Conservation (phyloP, 2,797 vertebrate genomes). For the Oryzias dopingdopingensis region DNA sequence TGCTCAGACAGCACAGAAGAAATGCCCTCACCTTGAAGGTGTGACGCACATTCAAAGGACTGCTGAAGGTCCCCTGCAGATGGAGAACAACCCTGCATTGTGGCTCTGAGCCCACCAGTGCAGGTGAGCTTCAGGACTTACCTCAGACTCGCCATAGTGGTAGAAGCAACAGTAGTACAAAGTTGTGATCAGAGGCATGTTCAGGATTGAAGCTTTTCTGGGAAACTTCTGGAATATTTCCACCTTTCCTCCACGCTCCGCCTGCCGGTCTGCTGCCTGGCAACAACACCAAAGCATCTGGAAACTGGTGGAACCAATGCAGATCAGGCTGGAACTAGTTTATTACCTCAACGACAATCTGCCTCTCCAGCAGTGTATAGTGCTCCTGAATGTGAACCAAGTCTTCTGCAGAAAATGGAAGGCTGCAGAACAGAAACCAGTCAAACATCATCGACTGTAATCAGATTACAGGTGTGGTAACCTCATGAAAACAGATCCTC, state of each 20-base stretch:
- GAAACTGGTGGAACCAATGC: background rate
- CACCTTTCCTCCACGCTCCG: constrained; percentile 80
- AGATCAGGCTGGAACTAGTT: no score
- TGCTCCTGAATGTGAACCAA: constrained; percentile 87
- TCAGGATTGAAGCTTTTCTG: constrained; percentile 89
- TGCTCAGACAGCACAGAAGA: background rate
- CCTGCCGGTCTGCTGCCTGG: constrained; percentile 84
- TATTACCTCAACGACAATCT: constrained; percentile 93
- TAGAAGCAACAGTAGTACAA: constrained; percentile 96
- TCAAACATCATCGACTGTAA: background rate
- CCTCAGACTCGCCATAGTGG: constrained; percentile 90
- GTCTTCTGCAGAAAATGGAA: constrained; percentile 89
- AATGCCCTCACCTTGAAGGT: constrained; percentile 86
- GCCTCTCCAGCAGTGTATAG: constrained; percentile 90
- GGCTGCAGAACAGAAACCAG: constrained; percentile 27
- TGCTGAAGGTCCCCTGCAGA: constrained; percentile 88
- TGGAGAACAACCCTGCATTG: background rate
- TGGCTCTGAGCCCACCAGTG: no score
- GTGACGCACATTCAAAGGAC: constrained; percentile 89
- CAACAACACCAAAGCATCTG: constrained; percentile 4
- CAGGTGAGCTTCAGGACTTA: constrained; percentile 33
- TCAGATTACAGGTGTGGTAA: constrained; percentile 3
- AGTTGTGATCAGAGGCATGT: constrained; percentile 93
- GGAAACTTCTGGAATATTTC: constrained; percentile 91
- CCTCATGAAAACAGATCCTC: no score